phyloP scores from a whole-genome alignment of 2,797 vertebrate genomes.

The Betta splendens region DNA sequence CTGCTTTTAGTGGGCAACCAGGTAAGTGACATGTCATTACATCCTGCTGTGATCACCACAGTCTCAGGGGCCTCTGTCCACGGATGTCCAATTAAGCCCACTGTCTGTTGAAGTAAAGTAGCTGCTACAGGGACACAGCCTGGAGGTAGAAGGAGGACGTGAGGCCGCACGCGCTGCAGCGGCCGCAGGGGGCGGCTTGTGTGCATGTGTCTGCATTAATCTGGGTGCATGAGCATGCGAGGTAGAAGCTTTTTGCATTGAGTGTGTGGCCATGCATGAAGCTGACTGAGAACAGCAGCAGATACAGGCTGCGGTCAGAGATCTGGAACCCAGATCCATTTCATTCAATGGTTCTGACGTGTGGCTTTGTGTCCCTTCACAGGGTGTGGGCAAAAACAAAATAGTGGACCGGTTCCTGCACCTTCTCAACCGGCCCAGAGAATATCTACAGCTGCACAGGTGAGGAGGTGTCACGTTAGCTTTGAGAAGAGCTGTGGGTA shows the following conservation, averaged over 20 bases:
- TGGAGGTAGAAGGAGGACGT: slow-evolving; percentile 13
- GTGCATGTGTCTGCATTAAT: slow-evolving; percentile 8
- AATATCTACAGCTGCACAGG: slow-evolving; percentile 98
- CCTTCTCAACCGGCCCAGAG: slow-evolving; percentile 93
- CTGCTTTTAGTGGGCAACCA: slow-evolving; percentile 97
- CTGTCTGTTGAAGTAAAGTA: background rate
- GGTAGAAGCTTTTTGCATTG: slow-evolving; percentile 27
- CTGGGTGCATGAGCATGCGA: background rate
- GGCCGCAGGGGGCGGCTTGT: slow-evolving; percentile 9
- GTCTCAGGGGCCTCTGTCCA: background rate
- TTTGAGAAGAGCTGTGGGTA: no score
- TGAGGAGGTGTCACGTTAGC: slow-evolving; percentile 70
- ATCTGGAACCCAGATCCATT: background rate
- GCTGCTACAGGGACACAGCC: slow-evolving; percentile 21
- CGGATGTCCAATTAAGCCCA: background rate
- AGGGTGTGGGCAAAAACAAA: slow-evolving; percentile 99
- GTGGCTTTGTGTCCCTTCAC: slow-evolving; percentile 9
- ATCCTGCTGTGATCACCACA: background rate
- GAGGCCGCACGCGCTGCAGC: slow-evolving; percentile 23
- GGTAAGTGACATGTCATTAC: slow-evolving; percentile 78
- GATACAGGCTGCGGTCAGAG: no score
- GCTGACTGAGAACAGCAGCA: slow-evolving; percentile 25
- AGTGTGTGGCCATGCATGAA: slow-evolving; percentile 19
- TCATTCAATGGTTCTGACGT: background rate
- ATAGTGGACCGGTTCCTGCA: slow-evolving; percentile 96